Conservation (phyloP, 2,797 vertebrate genomes). For the Aotus griseimembra region DNA sequence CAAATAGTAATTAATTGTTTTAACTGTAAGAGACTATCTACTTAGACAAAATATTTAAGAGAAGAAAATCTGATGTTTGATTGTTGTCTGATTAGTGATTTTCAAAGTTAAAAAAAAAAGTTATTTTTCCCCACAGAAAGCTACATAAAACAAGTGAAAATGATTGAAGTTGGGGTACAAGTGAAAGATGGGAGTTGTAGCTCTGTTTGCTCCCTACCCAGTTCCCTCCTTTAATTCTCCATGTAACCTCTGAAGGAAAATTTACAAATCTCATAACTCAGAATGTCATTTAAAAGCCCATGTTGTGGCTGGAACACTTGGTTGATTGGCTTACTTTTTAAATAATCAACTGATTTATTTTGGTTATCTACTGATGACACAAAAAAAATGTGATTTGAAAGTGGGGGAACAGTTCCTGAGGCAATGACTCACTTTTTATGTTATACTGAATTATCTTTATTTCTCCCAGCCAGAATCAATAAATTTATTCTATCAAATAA, state of each 20-base stretch:
- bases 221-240: neutral
- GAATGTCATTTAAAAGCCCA: neutral
- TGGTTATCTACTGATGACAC: neutral
- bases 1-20: conserved; percentile 6
- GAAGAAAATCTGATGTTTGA: neutral
- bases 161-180: neutral
- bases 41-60: neutral
- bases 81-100: neutral
- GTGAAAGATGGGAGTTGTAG: neutral
- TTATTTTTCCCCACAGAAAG: neutral
- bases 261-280: neutral
- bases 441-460: conserved; percentile 18
- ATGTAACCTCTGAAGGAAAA: neutral
- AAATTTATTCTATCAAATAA: neutral
- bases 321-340: neutral
- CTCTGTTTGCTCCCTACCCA: neutral
- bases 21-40: neutral
- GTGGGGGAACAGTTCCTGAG: neutral
- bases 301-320: neutral
- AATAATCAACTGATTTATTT: conserved; percentile 30
- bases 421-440: neutral
- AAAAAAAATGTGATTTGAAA: conserved; percentile 49
- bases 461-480: neutral
- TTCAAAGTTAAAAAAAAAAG: neutral
- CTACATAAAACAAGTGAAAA: neutral